Conservation (phyloP, 1,140 invertebrate genomes). For the Cydia pomonella region DNA sequence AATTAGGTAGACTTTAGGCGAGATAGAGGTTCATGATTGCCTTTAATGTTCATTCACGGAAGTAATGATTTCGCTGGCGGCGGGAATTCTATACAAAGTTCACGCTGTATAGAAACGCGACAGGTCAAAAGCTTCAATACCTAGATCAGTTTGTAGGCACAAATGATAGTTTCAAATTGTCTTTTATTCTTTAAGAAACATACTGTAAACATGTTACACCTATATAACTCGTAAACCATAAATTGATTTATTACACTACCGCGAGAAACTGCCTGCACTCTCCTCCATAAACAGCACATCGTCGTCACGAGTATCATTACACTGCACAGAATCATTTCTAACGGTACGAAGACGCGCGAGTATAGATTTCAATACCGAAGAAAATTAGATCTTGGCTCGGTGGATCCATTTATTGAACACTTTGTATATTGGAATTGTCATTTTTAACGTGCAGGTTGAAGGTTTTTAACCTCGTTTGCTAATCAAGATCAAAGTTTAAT, state of each 20-base stretch:
- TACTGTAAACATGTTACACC: background rate
- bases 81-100: no score
- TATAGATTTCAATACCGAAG: constrained; percentile 46
- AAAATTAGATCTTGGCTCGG: constrained; percentile 44
- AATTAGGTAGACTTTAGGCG: no score
- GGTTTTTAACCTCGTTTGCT: background rate
- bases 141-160: no score
- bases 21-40: no score
- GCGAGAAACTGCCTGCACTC: background rate
- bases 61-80: no score
- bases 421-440: background rate
- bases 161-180: no score
- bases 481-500: background rate
- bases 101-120: no score
- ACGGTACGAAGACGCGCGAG: constrained; percentile 36
- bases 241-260: background rate
- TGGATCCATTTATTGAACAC: background rate
- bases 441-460: background rate
- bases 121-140: no score
- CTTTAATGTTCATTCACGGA: no score
- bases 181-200: no score
- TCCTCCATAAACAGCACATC: constrained; percentile 6
- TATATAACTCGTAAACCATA: background rate
- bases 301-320: background rate
- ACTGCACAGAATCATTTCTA: background rate